Conservation (phyloP, 2,113 vertebrate genomes). For the Coryphaenoides rupestris region DNA sequence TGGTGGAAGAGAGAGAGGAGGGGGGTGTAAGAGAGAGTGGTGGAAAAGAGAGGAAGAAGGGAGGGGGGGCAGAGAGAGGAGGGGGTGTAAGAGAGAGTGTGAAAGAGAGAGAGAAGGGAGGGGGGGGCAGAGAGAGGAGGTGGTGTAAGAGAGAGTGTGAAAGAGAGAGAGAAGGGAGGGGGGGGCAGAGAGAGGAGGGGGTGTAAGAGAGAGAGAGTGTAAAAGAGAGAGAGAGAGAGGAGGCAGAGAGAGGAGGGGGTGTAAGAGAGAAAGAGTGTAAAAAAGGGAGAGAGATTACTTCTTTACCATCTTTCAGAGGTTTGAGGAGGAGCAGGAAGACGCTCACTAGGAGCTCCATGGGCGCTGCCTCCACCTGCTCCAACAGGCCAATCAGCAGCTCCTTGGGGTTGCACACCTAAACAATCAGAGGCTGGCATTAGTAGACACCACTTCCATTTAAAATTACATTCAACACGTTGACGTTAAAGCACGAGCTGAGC, state of each 20-base stretch:
- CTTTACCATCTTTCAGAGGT: slow-evolving; percentile 87
- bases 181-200: too few species aligned
- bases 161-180: too few species aligned
- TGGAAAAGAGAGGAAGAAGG: not conserved
- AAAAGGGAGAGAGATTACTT: not conserved
- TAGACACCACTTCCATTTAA: not conserved
- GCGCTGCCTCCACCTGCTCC: slow-evolving; percentile 89
- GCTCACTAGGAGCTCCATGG: slow-evolving; percentile 75
- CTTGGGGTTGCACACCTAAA: slow-evolving; percentile 89
- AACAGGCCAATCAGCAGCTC: slow-evolving; percentile 91
- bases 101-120: too few species aligned
- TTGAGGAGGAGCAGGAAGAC: slow-evolving; percentile 81
- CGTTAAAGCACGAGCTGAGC: not conserved
- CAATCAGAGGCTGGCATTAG: slow-evolving; percentile 46
- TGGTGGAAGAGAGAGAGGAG: not conserved
- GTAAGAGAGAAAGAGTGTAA: too few species aligned
- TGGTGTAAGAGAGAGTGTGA: too few species aligned
- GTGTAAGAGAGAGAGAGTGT: too few species aligned
- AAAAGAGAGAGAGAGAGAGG: not conserved
- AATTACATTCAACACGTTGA: not conserved
- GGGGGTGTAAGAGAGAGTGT: too few species aligned
- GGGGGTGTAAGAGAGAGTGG: not conserved
- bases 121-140: too few species aligned
- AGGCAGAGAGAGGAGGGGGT: too few species aligned
- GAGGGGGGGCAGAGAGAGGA: too few species aligned